phyloP scores from a whole-genome alignment of 2,888 invertebrate genomes.

The Perizoma flavofasciatum region DNA sequence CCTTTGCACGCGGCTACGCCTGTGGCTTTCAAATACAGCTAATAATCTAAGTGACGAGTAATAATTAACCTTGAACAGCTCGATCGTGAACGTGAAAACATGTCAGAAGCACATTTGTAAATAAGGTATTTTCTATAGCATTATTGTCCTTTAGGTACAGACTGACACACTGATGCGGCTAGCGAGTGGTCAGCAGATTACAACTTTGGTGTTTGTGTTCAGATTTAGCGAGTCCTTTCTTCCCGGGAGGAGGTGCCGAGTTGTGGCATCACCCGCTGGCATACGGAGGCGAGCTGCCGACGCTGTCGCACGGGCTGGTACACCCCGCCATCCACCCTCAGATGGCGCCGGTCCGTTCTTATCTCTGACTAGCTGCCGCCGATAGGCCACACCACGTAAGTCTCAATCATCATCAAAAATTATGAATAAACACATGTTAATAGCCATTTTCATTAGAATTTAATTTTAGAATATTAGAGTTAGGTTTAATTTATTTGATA shows the following conservation, averaged over 20 bases:
- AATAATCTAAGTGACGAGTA: slow-evolving; percentile 23
- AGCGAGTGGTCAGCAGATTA: slow-evolving; percentile 32
- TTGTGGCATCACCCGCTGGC: slow-evolving; percentile 96
- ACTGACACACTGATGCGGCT: slow-evolving; percentile 36
- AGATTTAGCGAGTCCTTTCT: slow-evolving; percentile 98
- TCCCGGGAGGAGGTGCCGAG: slow-evolving; percentile 94
- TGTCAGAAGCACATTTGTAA: slow-evolving; percentile 68
- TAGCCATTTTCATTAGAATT: too few relatives aligned
- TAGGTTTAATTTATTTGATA: too few relatives aligned
- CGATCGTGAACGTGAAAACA: slow-evolving; percentile 59
- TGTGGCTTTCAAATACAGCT: slow-evolving; percentile 19
- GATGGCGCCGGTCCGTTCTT: slow-evolving; percentile 97
- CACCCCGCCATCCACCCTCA: slow-evolving; percentile 99
- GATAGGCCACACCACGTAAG: slow-evolving; percentile 89
- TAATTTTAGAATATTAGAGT: too few relatives aligned
- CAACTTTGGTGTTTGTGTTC: slow-evolving; percentile 58
- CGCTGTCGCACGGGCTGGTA: slow-evolving; percentile 95
- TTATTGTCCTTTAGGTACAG: slow-evolving; percentile 35
- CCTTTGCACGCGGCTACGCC: slow-evolving; percentile 12
- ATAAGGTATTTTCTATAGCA: slow-evolving; percentile 60
- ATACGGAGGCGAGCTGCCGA: slow-evolving; percentile 91
- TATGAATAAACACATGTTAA: too few relatives aligned
- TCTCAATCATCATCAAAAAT: slow-evolving; percentile 37
- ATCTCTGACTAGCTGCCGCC: slow-evolving; percentile 98
- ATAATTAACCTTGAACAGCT: slow-evolving; percentile 16